These are phyloP conservation scores for Pteria penguin DNA, from an alignment of 2,888 invertebrate genomes.

Conservation along the genomic window DNA sequence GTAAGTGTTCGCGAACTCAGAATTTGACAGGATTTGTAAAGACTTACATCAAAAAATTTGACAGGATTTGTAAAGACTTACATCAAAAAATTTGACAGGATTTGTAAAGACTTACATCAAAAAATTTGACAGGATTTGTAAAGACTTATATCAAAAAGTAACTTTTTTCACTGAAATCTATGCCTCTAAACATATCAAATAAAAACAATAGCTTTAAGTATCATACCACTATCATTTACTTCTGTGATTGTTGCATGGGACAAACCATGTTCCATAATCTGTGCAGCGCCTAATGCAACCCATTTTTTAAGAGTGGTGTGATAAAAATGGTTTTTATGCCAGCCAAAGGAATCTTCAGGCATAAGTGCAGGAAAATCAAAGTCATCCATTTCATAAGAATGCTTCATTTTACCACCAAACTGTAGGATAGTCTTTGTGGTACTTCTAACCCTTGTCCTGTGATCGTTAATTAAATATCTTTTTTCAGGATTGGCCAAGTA, in stretches of 20 bases:
- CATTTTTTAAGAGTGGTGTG: slow-evolving; percentile 53
- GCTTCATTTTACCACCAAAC: slow-evolving; percentile 53
- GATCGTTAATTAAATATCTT: slow-evolving; percentile 43
- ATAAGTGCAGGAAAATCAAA: background rate
- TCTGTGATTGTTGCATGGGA: slow-evolving; percentile 54
- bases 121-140: too few relatives aligned
- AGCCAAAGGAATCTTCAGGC: slow-evolving; percentile 40
- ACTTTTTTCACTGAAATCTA: too few relatives aligned
- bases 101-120: too few relatives aligned
- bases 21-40: too few relatives aligned
- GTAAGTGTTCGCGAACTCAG: too few relatives aligned
- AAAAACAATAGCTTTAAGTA: too few relatives aligned
- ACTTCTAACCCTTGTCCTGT: slow-evolving; percentile 51
- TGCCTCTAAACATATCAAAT: too few relatives aligned
- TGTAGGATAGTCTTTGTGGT: slow-evolving; percentile 51
- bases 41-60: too few relatives aligned
- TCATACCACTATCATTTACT: slow-evolving; percentile 45
- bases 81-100: too few relatives aligned
- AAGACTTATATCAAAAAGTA: too few relatives aligned
- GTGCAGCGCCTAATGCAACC: slow-evolving; percentile 46
- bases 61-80: too few relatives aligned
- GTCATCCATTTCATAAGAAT: slow-evolving; percentile 43
- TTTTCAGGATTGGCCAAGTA: slow-evolving; percentile 50
- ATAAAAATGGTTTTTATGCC: slow-evolving; percentile 53
- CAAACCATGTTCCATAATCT: slow-evolving; percentile 25